phyloP scores from a whole-genome alignment of 1,140 invertebrate genomes.

The Papilio glaucus region DNA sequence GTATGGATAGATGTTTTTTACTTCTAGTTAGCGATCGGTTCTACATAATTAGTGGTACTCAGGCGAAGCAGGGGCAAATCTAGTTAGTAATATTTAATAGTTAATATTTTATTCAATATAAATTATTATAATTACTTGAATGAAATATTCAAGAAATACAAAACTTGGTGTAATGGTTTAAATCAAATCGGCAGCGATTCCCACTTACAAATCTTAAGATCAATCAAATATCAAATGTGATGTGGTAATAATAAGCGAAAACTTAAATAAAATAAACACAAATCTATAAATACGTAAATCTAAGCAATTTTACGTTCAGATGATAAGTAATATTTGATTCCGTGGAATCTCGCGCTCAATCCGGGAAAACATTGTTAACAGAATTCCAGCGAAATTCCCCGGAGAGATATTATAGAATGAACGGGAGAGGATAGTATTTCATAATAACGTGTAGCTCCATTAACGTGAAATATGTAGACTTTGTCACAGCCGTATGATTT shows the following conservation, averaged over 20 bases:
- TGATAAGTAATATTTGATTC: constrained; percentile 10
- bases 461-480: constrained; percentile 36
- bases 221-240: too few species aligned
- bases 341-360: background rate
- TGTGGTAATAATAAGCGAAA: too few species aligned
- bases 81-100: too few species aligned
- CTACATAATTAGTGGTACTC: too few species aligned
- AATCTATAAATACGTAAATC: too few species aligned
- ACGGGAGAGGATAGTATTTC: constrained; percentile 31
- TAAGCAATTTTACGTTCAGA: constrained; percentile 24
- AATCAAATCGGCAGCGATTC: background rate
- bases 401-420: constrained; percentile 36
- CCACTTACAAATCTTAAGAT: background rate
- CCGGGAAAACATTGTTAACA: constrained; percentile 32
- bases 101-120: too few species aligned
- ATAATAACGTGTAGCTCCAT: constrained; percentile 34
- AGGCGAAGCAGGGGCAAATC: too few species aligned
- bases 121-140: too few species aligned
- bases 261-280: too few species aligned
- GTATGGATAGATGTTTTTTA: too few species aligned
- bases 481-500: constrained; percentile 27
- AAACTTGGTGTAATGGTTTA: background rate
- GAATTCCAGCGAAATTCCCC: constrained; percentile 31
- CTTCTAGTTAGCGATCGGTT: too few species aligned
- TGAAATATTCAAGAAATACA: too few species aligned